A percentile compares a stretch with the other conserved stretches of the same genome.
phyloP scores from a whole-genome alignment of 2,113 vertebrate species.

The Dromiciops gliroides region DNA sequence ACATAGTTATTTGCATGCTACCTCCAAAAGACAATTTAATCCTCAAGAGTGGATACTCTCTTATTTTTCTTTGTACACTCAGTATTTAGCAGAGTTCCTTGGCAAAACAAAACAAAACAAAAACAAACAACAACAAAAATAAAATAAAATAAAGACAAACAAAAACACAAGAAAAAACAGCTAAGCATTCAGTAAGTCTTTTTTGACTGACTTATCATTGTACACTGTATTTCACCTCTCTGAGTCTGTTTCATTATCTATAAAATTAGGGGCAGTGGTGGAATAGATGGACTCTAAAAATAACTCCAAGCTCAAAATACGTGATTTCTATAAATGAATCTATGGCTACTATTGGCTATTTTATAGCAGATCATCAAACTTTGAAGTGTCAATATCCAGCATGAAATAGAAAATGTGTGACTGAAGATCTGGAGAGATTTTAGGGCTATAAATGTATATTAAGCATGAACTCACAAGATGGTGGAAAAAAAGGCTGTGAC shows the following conservation, averaged over 20 bases:
- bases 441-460: background rate
- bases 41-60: background rate
- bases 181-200: background rate
- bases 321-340: background rate
- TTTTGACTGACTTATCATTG: background rate
- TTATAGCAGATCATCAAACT: background rate
- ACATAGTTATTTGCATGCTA: background rate
- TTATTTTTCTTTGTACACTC: background rate
- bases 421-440: background rate
- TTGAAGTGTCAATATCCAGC: background rate
- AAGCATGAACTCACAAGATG: background rate
- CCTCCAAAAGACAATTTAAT: too few species aligned
- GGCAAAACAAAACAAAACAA: too few species aligned
- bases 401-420: background rate
- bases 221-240: background rate
- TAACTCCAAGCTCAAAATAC: background rate
- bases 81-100: background rate
- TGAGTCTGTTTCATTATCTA: background rate
- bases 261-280: background rate
- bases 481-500: too few species aligned
- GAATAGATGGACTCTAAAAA: background rate
- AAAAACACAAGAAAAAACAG: too few species aligned
- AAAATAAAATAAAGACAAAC: too few species aligned
- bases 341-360: background rate
- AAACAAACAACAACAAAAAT: too few species aligned